Base-by-base conservation (phyloP, 2,888 invertebrate species). In the Rhabditoides inermis region DNA sequence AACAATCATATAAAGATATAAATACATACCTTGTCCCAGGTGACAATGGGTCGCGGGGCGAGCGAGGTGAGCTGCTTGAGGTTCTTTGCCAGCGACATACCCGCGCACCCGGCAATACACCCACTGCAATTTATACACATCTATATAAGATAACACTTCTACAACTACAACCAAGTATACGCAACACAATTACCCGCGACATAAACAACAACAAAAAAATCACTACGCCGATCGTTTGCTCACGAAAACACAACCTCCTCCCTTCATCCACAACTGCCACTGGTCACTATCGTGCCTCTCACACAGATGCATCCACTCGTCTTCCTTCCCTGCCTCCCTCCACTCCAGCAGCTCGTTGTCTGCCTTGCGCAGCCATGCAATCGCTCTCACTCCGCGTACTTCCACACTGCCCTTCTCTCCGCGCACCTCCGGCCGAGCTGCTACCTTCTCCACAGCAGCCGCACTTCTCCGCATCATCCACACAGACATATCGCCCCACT, bases 81-180 rank as follows among this genome's bases (percentile, higher is more conserved):
- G 49, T 73, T 69, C 50, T 73, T 73, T 36, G 60, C 57, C 49
- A 73, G 45, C n/a, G 69, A 68, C 50, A 58, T 58, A 44, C 46
- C n/a, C n/a, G n/a, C n/a, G n/a, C n/a, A n/a, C n/a, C n/a, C n/a
- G n/a, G n/a, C n/a, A n/a, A n/a, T n/a, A n/a, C n/a, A n/a, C n/a
- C n/a, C n/a, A n/a, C n/a, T n/a, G n/a, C n/a, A n/a, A n/a, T n/a
- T n/a, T n/a, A n/a, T n/a, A n/a, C n/a, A n/a, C n/a, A n/a, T n/a
- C n/a, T n/a, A n/a, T n/a, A n/a, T n/a, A n/a, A n/a, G n/a, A n/a
- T n/a, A n/a, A n/a, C n/a, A n/a, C n/a, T n/a, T 42, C 23, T 42
- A 42, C 23, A n/a, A 42, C 18, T 5, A 42, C 23, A 4, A 23
- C 20, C 18, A 40, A 18, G 42, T 22, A 22, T 5, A 40, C 18